Percentiles rank a stretch among this genome's conserved stretches.
Evolutionary conservation across 2,113 vertebrate species (phyloP).

Genomic region (Irena cyanogastra): DNA sequence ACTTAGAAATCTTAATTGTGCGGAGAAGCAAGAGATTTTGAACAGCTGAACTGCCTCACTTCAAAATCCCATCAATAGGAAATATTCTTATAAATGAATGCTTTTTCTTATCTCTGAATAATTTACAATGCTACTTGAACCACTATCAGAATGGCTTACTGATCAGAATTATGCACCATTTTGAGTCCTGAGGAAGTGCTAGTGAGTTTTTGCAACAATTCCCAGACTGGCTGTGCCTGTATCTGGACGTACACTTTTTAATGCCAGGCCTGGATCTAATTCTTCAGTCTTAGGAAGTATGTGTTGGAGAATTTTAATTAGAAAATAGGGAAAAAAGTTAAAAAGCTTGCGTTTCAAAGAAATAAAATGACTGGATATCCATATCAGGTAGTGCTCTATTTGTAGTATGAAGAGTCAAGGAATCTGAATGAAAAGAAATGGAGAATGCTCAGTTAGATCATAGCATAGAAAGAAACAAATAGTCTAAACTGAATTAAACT

Average conservation of each 20-base stretch:
- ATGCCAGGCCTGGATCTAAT: not conserved
- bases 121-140: not conserved
- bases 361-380: not conserved
- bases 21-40: not conserved
- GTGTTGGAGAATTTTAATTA: not conserved
- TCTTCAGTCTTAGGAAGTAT: not conserved
- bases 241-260: not conserved
- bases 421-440: constrained; percentile 4
- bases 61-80: not conserved
- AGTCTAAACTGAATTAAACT: not conserved
- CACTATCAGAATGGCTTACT: not conserved
- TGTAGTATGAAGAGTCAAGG: not conserved
- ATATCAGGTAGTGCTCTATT: not conserved
- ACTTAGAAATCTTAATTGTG: not conserved
- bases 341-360: not conserved
- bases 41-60: not conserved
- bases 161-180: not conserved
- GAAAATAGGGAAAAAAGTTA: not conserved
- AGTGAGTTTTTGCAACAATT: not conserved
- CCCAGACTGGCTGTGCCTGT: not conserved
- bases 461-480: not conserved
- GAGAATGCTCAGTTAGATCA: not conserved
- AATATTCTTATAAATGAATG: not conserved
- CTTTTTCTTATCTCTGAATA: not conserved
- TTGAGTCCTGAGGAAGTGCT: not conserved